Evolutionary conservation across 1,140 invertebrate genomes (phyloP), one percentile per base, ranked within the genome.

Genomic region (Ceratina australensis): DNA sequence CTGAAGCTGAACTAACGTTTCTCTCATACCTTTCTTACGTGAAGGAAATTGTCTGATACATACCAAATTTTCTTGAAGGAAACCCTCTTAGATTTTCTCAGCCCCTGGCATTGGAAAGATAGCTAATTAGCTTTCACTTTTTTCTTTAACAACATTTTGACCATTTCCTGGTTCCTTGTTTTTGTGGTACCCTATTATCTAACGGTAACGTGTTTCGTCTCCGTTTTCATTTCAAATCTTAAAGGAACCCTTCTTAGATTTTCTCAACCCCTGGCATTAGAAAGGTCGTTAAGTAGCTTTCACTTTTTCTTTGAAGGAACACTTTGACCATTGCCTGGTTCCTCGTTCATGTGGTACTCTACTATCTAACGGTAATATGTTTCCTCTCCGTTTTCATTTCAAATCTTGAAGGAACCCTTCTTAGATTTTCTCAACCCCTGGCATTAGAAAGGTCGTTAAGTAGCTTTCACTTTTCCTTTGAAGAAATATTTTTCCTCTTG

Each of bases 41-140:
- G 12, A 18, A n/a, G 47, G 8, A 18, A 0, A 18, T 26, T 3
- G n/a, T 69, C 12, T 1, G 0, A 20, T 4, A 7, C 47, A 24
- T 42, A 42, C 13, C 22, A 72, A 49, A 22, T 54, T 18, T n/a
- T 15, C 52, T 18, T 3, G 52, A 54, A 54, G n/a, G 52, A n/a
- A 54, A 54, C 16, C 52, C 16, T 54, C 16, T n/a, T 54, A 54
- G 52, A 54, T 54, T 54, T 54, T n/a, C 52, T 54, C 16, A 54
- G 52, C n/a, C 2, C 52, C 52, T 54, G 52, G 20, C 50, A 61
- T 50, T 10, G 47, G 12, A 56, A 50, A 22, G 28, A 3, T 10
- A 13, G 20, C 3, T 71, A 71, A 71, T 77, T 77, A 26, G 57
- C 59, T 77, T 63, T 61, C 47, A 69, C 65, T 69, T 69, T 61